Conservation (phyloP, 2,888 invertebrate species). For the Seladonia tumulorum region DNA sequence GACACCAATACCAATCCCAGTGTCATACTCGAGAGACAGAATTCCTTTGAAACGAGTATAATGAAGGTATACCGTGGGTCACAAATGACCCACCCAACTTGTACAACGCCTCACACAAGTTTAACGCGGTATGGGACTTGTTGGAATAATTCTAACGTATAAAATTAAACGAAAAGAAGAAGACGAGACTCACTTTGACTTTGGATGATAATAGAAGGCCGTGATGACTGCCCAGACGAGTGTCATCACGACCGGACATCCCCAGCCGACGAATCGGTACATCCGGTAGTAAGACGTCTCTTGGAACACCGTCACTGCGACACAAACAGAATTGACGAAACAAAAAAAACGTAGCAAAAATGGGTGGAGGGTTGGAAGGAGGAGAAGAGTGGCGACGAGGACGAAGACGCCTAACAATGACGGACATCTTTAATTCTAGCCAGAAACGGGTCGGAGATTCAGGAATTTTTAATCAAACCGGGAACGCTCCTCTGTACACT, state of each 20-base stretch:
- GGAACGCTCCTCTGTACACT: background rate
- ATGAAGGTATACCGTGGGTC: background rate
- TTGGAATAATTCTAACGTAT: background rate
- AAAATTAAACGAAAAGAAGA: background rate
- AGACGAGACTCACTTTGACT: conserved; percentile 79
- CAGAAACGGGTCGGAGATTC: background rate
- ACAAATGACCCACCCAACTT: background rate
- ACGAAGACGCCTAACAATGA: background rate
- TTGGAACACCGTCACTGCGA: conserved; percentile 88
- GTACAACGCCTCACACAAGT: background rate
- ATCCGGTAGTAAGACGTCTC: conserved; percentile 88
- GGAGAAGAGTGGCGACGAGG: background rate
- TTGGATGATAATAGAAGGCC: conserved; percentile 84
- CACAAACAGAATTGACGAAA: background rate
- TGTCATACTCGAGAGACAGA: background rate
- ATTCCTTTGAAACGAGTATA: background rate
- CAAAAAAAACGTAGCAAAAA: background rate
- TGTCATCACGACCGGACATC: conserved; percentile 89
- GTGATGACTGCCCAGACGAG: conserved; percentile 89
- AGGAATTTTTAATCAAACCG: conserved; percentile 36
- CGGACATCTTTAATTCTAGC: conserved; percentile 2
- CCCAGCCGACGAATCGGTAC: conserved; percentile 90
- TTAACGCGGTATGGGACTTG: background rate
- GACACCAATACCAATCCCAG: background rate
- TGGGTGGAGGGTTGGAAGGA: too few species aligned